These are phyloP conservation scores for Dicaeum eximium DNA, from an alignment of 2,113 vertebrate species.

Conservation along the genomic window DNA sequence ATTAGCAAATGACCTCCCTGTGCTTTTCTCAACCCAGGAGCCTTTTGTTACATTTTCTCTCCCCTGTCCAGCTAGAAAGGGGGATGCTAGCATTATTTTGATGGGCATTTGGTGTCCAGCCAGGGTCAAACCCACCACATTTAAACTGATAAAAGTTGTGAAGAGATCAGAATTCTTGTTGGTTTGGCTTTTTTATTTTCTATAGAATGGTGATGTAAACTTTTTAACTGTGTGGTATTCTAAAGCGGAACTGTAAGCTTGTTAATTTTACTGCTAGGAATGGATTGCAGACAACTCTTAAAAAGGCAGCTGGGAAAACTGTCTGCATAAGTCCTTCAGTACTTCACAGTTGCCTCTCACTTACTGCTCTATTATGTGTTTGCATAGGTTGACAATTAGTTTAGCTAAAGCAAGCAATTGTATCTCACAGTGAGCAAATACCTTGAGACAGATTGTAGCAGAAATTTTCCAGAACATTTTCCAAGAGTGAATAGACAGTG, in stretches of 20 bases:
- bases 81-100: fast-evolving
- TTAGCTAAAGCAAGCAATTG: not conserved
- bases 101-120: not conserved
- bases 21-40: not conserved
- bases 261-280: not conserved
- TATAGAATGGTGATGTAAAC: not conserved
- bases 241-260: not conserved
- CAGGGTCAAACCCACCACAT: not conserved
- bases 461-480: not conserved
- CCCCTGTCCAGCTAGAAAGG: not conserved
- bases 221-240: not conserved
- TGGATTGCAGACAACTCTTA: not conserved
- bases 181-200: not conserved
- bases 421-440: not conserved
- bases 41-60: not conserved
- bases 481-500: not conserved
- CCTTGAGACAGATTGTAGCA: not conserved
- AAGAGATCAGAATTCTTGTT: not conserved
- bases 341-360: not conserved
- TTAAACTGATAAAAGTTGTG: not conserved
- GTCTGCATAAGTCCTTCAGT: not conserved
- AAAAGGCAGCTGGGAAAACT: not conserved
- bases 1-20: not conserved
- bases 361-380: not conserved
- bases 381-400: not conserved